phyloP scores from a whole-genome alignment of 2,797 vertebrate genomes.

The Tinamus major region DNA sequence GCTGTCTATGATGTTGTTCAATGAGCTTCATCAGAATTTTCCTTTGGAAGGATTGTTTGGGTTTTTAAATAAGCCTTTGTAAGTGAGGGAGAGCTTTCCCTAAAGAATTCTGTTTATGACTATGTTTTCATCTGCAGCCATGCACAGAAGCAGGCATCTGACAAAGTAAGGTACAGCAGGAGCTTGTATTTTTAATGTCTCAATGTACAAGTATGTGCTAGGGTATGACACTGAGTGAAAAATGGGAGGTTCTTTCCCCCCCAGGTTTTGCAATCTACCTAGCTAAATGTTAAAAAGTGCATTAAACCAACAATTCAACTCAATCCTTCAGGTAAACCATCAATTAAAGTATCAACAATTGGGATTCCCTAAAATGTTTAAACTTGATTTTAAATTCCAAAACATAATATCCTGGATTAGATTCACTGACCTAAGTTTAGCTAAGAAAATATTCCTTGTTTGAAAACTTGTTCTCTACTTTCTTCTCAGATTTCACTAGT shows the following conservation, averaged over 20 bases:
- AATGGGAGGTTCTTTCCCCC: not conserved
- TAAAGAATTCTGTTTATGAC: not conserved
- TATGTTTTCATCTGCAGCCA: not conserved
- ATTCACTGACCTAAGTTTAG: not conserved
- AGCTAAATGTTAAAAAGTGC: not conserved
- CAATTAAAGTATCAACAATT: not conserved
- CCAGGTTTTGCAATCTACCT: not conserved
- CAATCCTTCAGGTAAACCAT: fast-evolving
- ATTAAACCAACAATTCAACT: not conserved
- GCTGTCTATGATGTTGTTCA: not conserved
- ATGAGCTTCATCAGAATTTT: not conserved
- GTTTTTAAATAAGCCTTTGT: not conserved
- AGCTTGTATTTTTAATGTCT: not conserved
- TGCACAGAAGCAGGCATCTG: not conserved
- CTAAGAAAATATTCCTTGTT: not conserved
- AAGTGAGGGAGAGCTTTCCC: not conserved
- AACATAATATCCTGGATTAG: not conserved
- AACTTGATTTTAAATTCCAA: not conserved
- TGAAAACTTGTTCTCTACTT: not conserved
- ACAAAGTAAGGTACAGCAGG: not conserved
- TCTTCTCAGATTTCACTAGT: not conserved
- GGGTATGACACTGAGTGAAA: not conserved
- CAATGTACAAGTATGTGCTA: not conserved
- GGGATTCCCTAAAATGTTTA: not conserved
- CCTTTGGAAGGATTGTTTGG: not conserved